Conservation (phyloP, 2,888 invertebrate species). For the Epinotia nisella region DNA sequence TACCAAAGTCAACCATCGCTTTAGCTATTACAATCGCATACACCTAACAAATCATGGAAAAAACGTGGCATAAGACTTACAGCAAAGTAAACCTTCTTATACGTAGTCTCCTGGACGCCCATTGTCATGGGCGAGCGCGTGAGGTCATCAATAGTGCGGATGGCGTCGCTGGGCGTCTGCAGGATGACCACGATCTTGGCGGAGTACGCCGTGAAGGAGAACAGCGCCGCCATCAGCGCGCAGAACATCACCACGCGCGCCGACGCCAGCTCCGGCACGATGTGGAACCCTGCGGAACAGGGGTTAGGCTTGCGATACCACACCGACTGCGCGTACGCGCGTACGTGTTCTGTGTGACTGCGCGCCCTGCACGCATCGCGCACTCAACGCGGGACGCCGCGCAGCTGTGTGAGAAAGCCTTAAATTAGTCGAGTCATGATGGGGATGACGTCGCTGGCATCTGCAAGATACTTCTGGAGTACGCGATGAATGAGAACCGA, state of each 20-base stretch:
- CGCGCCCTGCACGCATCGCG: too few relatives aligned
- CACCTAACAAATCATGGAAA: not conserved
- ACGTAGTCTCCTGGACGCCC: constrained; percentile 85
- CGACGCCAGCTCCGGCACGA: constrained; percentile 75
- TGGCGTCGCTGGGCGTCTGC: constrained; percentile 86
- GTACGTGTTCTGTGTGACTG: too few relatives aligned
- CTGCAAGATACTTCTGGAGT: too few relatives aligned
- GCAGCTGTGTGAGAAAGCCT: too few relatives aligned
- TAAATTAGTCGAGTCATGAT: too few relatives aligned
- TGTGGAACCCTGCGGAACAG: constrained; percentile 72
- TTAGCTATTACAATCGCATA: not conserved
- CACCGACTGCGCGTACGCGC: too few relatives aligned
- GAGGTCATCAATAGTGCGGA: constrained; percentile 83
- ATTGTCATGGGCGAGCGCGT: constrained; percentile 82
- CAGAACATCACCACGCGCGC: constrained; percentile 83
- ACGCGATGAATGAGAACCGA: too few relatives aligned
- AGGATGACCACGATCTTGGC: constrained; percentile 87
- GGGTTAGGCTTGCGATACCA: too few relatives aligned
- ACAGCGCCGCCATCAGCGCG: constrained; percentile 82
- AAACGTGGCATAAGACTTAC: constrained; percentile 56
- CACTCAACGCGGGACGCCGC: too few relatives aligned
- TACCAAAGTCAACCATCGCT: not conserved
- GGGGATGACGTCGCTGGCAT: too few relatives aligned
- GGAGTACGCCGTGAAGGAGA: constrained; percentile 87
- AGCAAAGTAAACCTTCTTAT: constrained; percentile 84